phyloP scores from a whole-genome alignment of 2,888 invertebrate species.

The Neuroscelio doddi region DNA sequence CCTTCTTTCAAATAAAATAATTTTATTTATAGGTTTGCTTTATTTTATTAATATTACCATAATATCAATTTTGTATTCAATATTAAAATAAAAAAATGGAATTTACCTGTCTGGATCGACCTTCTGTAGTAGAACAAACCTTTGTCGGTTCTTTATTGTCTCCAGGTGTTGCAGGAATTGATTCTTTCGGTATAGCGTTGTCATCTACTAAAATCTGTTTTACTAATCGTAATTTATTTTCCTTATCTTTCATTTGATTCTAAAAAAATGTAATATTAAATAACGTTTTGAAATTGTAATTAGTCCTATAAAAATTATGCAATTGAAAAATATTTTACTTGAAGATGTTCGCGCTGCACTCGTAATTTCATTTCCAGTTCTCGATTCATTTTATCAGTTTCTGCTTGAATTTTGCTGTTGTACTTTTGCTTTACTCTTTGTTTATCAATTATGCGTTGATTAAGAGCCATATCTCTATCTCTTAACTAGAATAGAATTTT shows the following conservation, averaged over 20 bases:
- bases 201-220: slow-evolving; percentile 76
- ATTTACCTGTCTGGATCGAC: slow-evolving; percentile 56
- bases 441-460: slow-evolving; percentile 73
- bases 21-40: too few relatives aligned
- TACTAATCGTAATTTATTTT: slow-evolving; percentile 77
- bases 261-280: slow-evolving; percentile 41
- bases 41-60: too few relatives aligned
- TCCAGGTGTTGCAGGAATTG: slow-evolving; percentile 42
- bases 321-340: slow-evolving; percentile 60
- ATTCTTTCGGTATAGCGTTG: slow-evolving; percentile 48
- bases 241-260: slow-evolving; percentile 76
- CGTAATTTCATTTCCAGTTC: slow-evolving; percentile 79
- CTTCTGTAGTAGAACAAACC: slow-evolving; percentile 52
- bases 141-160: slow-evolving; percentile 38
- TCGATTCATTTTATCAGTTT: slow-evolving; percentile 83
- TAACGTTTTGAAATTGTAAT: neutral
- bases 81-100: slow-evolving; percentile 7
- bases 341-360: slow-evolving; percentile 75
- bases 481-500: slow-evolving; percentile 59
- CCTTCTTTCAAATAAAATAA: too few relatives aligned
- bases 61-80: neutral
- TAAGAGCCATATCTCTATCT: slow-evolving; percentile 73
- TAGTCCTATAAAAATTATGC: neutral
- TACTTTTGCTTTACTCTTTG: slow-evolving; percentile 73
- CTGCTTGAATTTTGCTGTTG: slow-evolving; percentile 76